Evolutionary conservation across 1,140 invertebrate species (phyloP), one percentile per base, ranked within the genome.

Genomic region (Apocrypta bakeri): DNA sequence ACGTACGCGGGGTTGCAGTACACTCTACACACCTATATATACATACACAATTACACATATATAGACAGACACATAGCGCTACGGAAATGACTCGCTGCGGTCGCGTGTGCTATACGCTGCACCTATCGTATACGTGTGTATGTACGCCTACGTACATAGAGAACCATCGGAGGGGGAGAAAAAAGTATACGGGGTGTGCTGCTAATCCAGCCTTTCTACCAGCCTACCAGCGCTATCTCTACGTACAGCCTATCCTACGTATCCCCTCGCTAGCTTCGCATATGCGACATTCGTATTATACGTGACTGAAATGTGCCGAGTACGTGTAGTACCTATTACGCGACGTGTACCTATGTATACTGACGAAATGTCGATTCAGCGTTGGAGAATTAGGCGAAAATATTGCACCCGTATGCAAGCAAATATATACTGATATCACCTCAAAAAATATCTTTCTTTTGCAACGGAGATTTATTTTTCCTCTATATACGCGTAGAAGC

Each of bases 361-460:
- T 37, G 12, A 0, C 33, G 37, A 72, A 74, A 56, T 17, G 42
- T 74, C 72, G 72, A 74, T 74, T 74, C 72, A 73, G 72, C 72
- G 17, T 7, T 25, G 72, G 69, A 25, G 72, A 74, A 74, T 61
- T 74, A 74, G 42, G 17, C n/a, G 61, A 76, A 64, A 76, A 76
- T 64, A 76, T 76, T 76, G 56, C 56, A 48, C 24, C 24, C n/a
- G n/a, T n/a, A n/a, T n/a, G n/a, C n/a, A n/a, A n/a, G n/a, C n/a
- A n/a, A n/a, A n/a, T n/a, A n/a, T n/a, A n/a, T n/a, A n/a, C n/a
- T n/a, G n/a, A n/a, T n/a, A n/a, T n/a, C n/a, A 74, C 72, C 72
- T 74, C 72, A 74, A 74, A 74, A 74, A 56, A n/a, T n/a, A n/a
- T n/a, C 11, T 56, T 17, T 56, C 21, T 69, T 29, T 11, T 3